Percentiles rank a stretch among this genome's conserved stretches.
phyloP scores from a whole-genome alignment of 2,113 vertebrate genomes.

The Tachuris rubrigastra region DNA sequence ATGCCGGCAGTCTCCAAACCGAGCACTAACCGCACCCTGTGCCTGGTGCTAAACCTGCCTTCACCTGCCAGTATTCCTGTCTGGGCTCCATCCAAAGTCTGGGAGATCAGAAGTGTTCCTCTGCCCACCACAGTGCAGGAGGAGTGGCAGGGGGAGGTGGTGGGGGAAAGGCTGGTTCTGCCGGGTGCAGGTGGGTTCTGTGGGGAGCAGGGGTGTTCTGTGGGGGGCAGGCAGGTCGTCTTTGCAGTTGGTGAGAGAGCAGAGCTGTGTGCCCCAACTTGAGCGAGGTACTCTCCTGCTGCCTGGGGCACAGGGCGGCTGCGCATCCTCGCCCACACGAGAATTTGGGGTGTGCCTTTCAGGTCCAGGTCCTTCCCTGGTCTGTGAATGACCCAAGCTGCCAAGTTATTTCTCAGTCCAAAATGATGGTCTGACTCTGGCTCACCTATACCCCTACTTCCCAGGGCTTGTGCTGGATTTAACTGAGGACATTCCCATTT shows the following conservation, averaged over 20 bases:
- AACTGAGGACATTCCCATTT: neutral
- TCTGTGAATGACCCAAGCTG: neutral
- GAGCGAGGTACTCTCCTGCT: neutral
- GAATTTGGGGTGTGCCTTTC: neutral
- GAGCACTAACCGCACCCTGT: neutral
- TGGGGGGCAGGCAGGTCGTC: neutral
- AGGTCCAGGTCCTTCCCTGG: neutral
- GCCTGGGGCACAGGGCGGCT: neutral
- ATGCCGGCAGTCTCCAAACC: neutral
- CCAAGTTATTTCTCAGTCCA: neutral
- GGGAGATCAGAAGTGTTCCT: neutral
- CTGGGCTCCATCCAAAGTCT: neutral
- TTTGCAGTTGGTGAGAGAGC: neutral
- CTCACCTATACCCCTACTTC: neutral
- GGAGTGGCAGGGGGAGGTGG: neutral
- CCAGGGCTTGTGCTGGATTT: neutral
- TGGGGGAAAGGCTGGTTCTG: fast-evolving
- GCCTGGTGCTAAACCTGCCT: neutral
- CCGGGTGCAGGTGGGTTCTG: too few species aligned
- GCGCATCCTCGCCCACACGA: neutral
- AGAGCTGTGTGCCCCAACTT: neutral
- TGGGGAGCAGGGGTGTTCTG: neutral
- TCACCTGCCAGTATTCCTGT: neutral
- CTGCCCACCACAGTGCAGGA: neutral
- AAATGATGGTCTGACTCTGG: neutral